Evolutionary conservation across 2,113 vertebrate species (phyloP).

Genomic region (Stigmatopora nigra): DNA sequence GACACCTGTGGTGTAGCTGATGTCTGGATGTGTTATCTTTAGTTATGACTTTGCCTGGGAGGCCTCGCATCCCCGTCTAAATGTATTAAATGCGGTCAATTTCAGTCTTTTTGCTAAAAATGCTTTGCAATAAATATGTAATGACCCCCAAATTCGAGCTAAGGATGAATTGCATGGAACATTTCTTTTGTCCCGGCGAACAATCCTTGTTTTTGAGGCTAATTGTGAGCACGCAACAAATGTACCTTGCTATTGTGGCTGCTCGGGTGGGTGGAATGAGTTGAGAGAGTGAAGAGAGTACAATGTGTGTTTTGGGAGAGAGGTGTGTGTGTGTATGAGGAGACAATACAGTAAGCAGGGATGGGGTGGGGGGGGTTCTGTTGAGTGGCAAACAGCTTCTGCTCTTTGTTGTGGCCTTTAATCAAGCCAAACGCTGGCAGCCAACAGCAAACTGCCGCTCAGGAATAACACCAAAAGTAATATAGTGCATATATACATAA

Average conservation of each 20-base stretch:
- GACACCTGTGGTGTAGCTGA: too few relatives aligned
- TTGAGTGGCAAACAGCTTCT: slow-evolving; percentile 38
- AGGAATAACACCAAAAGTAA: slow-evolving; percentile 19
- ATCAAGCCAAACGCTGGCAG: slow-evolving; percentile 27
- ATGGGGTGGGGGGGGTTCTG: slow-evolving; percentile 3
- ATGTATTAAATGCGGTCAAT: too few relatives aligned
- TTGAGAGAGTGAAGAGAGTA: slow-evolving; percentile 16
- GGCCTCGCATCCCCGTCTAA: too few relatives aligned
- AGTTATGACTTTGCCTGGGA: too few relatives aligned
- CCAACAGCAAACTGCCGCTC: slow-evolving; percentile 17
- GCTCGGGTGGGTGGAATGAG: slow-evolving; percentile 33
- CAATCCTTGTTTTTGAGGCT: slow-evolving; percentile 7
- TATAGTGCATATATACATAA: background rate
- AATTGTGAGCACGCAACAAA: slow-evolving; percentile 37
- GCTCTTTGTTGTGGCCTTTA: slow-evolving; percentile 40
- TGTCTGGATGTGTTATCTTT: too few relatives aligned
- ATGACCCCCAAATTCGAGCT: too few relatives aligned
- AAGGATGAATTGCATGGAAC: too few relatives aligned
- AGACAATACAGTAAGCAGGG: slow-evolving; percentile 45
- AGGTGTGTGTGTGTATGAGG: slow-evolving; percentile 7
- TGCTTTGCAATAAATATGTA: too few relatives aligned
- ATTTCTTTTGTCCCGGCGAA: slow-evolving; percentile 6
- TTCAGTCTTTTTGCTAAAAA: too few relatives aligned
- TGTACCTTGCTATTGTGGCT: slow-evolving; percentile 29
- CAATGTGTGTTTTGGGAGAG: slow-evolving; percentile 29